Percentiles rank a stretch among this genome's conserved stretches.
Evolutionary conservation across 2,888 invertebrate species (phyloP).

Genomic region (Pseudococcus jackbeardsleyi): DNA sequence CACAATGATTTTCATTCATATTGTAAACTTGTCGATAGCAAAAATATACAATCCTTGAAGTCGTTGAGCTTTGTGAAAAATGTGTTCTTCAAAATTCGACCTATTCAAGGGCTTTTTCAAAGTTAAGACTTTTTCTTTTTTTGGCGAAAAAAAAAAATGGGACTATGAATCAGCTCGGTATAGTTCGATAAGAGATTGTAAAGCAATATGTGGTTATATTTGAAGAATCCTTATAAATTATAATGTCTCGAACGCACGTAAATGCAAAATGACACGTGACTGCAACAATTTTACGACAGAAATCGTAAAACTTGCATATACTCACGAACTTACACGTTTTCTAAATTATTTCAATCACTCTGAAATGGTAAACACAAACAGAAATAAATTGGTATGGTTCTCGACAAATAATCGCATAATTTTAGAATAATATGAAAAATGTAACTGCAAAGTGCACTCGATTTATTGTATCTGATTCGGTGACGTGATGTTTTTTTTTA

Average conservation of each 20-base stretch:
- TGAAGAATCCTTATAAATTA: constrained; percentile 4
- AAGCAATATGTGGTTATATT: background rate
- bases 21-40: background rate
- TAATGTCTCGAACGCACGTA: background rate
- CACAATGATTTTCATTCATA: background rate
- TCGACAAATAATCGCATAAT: background rate
- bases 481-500: constrained; percentile 8
- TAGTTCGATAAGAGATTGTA: background rate
- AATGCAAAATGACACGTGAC: constrained; percentile 40
- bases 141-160: background rate
- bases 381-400: background rate
- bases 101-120: constrained; percentile 21
- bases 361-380: background rate
- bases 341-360: constrained; percentile 17
- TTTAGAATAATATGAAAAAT: background rate
- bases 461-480: background rate
- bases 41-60: constrained; percentile 19
- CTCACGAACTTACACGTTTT: background rate
- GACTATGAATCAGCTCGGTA: background rate
- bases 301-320: constrained; percentile 12
- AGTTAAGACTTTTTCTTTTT: background rate
- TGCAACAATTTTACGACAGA: constrained; percentile 19
- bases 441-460: background rate
- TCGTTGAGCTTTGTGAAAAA: constrained; percentile 16
- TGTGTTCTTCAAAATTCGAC: constrained; percentile 33